Evolutionary conservation across 2,888 invertebrate genomes (phyloP).

Genomic region (Drosophila neonasuta): DNA sequence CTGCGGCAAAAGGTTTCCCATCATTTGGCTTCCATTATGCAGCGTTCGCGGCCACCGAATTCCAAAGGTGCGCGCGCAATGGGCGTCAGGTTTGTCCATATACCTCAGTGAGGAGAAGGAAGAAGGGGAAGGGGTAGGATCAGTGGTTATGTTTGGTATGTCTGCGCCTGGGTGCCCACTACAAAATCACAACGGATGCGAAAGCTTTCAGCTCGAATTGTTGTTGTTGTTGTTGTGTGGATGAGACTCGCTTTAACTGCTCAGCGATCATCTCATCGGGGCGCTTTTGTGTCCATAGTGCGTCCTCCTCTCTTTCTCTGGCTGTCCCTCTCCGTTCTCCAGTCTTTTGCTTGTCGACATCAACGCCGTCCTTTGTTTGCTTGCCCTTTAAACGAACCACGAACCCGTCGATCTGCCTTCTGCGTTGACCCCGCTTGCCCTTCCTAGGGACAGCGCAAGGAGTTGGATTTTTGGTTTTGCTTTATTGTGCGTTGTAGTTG

Average conservation of each 20-base stretch:
- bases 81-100: constrained; percentile 52
- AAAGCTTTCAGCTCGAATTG: constrained; percentile 34
- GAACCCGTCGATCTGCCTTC: constrained; percentile 27
- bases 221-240: constrained; percentile 25
- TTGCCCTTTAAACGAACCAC: constrained; percentile 51
- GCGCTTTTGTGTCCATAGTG: constrained; percentile 65
- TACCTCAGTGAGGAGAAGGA: neutral
- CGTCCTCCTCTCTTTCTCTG: constrained; percentile 19
- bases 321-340: neutral
- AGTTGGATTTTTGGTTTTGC: constrained; percentile 44
- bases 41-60: constrained; percentile 77
- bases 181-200: constrained; percentile 68
- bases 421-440: constrained; percentile 8
- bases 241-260: constrained; percentile 49
- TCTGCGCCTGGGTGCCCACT: constrained; percentile 70
- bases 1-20: constrained; percentile 74
- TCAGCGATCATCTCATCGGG: constrained; percentile 70
- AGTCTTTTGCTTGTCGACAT: constrained; percentile 56
- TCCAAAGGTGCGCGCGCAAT: constrained; percentile 68
- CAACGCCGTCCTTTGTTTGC: constrained; percentile 75
- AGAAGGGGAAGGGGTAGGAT: neutral
- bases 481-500: constrained; percentile 51
- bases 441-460: constrained; percentile 19
- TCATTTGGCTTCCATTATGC: constrained; percentile 77
- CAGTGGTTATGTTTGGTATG: constrained; percentile 16